Percentiles rank a stretch among this genome's conserved stretches.
phyloP scores from a whole-genome alignment of 2,888 invertebrate genomes.

The Cylindroiulus punctatus region DNA sequence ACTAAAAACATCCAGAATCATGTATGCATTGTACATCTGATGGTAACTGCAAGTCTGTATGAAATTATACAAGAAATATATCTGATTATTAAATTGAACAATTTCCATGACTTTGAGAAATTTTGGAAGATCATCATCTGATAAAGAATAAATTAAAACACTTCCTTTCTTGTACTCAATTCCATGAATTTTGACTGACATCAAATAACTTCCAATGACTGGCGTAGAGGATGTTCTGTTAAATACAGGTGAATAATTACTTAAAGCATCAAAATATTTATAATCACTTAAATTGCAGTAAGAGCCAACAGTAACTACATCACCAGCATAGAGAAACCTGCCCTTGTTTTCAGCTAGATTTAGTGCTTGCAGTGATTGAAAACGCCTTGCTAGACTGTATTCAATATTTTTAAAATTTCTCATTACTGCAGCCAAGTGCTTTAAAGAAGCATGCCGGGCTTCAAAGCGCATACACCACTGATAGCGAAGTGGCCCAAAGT shows the following conservation, averaged over 20 bases:
- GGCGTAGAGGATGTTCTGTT: neutral
- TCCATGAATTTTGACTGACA: neutral
- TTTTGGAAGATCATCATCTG: neutral
- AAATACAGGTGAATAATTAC: neutral
- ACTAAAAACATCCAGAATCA: neutral
- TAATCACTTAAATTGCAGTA: neutral
- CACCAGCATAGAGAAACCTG: neutral
- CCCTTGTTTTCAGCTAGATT: neutral
- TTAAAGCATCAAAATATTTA: neutral
- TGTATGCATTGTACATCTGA: neutral
- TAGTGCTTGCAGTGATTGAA: neutral
- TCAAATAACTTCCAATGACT: neutral
- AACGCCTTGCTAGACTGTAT: neutral
- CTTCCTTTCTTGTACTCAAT: neutral
- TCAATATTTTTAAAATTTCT: constrained; percentile 48
- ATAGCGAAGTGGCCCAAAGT: constrained; percentile 30
- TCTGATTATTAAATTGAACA: neutral
- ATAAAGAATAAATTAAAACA: neutral
- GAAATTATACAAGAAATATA: neutral
- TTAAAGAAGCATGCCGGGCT: constrained; percentile 20
- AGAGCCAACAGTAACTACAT: neutral
- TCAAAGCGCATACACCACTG: constrained; percentile 44
- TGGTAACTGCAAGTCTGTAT: neutral
- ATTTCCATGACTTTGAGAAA: neutral
- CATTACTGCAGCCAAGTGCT: constrained; percentile 17